Percentiles rank a stretch among this genome's conserved stretches.
These are phyloP conservation scores for Drosophila ogumai DNA, from an alignment of 1,140 invertebrate species.

Conservation along the genomic window DNA sequence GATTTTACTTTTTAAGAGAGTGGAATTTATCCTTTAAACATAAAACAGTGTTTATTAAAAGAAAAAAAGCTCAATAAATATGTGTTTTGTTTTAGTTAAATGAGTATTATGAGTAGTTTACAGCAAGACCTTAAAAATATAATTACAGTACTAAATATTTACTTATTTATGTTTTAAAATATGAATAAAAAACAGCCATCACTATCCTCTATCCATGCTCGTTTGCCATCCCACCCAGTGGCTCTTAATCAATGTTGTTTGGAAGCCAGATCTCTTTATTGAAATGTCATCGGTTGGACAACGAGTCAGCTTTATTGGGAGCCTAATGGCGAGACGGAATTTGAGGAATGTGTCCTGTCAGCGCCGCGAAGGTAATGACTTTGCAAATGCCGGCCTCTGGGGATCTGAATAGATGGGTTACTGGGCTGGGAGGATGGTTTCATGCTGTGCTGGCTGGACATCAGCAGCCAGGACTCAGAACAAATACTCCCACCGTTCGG, in stretches of 20 bases:
- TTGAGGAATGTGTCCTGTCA: constrained; percentile 32
- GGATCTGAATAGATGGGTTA: constrained; percentile 15
- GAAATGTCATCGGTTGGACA: constrained; percentile 35
- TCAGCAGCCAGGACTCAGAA: background rate
- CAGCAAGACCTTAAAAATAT: too few species aligned
- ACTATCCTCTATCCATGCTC: background rate
- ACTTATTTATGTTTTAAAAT: background rate
- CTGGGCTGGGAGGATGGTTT: background rate
- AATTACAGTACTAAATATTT: background rate
- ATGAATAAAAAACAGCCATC: background rate
- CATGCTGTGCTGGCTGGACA: constrained; percentile 6
- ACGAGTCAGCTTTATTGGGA: constrained; percentile 20
- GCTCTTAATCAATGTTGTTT: constrained; percentile 50
- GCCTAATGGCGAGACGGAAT: constrained; percentile 25
- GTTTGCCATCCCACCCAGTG: background rate
- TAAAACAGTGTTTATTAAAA: too few species aligned
- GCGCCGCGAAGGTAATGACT: constrained; percentile 43
- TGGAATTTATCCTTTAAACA: too few species aligned
- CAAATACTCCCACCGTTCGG: constrained; percentile 15
- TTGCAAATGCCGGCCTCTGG: constrained; percentile 24
- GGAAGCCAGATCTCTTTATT: constrained; percentile 29
- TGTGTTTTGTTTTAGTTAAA: too few species aligned
- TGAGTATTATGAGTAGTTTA: too few species aligned
- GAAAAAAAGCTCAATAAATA: background rate
- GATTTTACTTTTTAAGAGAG: background rate